Evolutionary conservation across 1,140 invertebrate genomes (phyloP).

Genomic region (Drosophila kanapiae): DNA sequence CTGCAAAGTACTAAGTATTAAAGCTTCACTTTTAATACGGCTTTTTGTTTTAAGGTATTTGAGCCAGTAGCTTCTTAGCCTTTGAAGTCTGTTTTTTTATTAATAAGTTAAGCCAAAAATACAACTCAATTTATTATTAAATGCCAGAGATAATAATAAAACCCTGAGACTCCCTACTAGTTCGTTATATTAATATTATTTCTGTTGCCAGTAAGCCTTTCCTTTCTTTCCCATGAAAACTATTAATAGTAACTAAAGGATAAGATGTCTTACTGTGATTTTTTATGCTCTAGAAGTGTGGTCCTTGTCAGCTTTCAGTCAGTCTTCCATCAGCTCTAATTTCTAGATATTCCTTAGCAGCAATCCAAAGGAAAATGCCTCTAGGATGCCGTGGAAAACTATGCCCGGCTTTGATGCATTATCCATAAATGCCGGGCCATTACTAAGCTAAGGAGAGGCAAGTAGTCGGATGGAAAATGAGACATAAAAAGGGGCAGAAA

Average conservation of each 20-base stretch:
- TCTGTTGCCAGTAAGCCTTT: too few relatives aligned
- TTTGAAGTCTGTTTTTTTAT: not conserved
- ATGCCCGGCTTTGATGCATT: slow-evolving; percentile 15
- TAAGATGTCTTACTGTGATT: not conserved
- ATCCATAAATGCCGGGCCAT: slow-evolving; percentile 25
- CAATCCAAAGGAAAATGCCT: not conserved
- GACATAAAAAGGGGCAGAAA: not conserved
- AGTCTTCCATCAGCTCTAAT: not conserved
- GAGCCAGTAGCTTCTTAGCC: too few relatives aligned
- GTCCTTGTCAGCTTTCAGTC: not conserved
- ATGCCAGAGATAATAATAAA: not conserved
- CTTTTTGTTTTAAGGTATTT: not conserved
- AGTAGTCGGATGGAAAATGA: not conserved
- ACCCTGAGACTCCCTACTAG: too few relatives aligned
- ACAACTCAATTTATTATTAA: rapidly evolving
- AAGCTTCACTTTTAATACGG: not conserved
- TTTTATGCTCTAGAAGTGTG: not conserved
- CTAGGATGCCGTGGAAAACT: not conserved
- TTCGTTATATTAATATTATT: too few relatives aligned
- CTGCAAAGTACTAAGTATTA: not conserved
- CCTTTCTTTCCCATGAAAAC: too few relatives aligned
- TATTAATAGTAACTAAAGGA: too few relatives aligned
- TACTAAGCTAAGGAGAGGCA: not conserved
- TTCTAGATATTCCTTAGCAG: not conserved
- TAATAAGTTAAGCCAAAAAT: not conserved